These are phyloP conservation scores for Fregetta grallaria DNA, from an alignment of 2,113 vertebrate species.

Conservation along the genomic window DNA sequence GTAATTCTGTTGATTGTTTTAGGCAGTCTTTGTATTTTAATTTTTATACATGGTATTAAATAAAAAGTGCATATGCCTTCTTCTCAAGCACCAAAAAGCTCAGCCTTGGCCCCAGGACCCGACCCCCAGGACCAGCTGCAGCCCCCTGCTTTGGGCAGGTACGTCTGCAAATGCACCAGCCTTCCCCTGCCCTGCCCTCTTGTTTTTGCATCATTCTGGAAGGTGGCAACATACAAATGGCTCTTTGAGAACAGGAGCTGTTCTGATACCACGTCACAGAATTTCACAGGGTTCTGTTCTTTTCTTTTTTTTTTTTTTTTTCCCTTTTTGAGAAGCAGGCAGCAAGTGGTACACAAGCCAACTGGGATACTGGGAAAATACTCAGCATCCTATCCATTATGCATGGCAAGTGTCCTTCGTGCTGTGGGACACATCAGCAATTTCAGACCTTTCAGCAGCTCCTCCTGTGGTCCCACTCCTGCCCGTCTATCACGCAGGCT, in stretches of 20 bases:
- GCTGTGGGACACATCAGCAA: constrained; percentile 7
- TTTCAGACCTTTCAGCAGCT: constrained; percentile 54
- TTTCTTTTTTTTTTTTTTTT: no score
- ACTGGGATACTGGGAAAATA: constrained; percentile 16
- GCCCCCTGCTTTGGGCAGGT: background rate
- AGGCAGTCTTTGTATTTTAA: background rate
- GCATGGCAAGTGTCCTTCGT: constrained; percentile 29
- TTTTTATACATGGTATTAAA: background rate
- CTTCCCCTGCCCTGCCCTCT: background rate
- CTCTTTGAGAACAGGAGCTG: background rate
- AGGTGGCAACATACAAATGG: background rate
- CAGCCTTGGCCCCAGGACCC: background rate
- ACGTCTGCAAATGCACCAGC: background rate
- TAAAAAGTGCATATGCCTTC: background rate
- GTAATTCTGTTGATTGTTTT: background rate
- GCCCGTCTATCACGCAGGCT: background rate
- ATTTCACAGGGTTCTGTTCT: background rate
- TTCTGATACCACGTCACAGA: background rate
- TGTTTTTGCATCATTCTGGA: background rate
- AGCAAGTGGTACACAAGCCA: background rate
- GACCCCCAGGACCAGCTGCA: fast-evolving
- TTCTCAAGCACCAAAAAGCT: background rate
- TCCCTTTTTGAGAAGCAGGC: background rate
- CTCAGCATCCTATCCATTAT: constrained; percentile 7
- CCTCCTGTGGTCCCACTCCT: constrained; percentile 35